Evolutionary conservation across 2,797 vertebrate species (phyloP), one percentile per base, ranked within the genome.

Genomic region (Microctenopoma steveboyesi): DNA sequence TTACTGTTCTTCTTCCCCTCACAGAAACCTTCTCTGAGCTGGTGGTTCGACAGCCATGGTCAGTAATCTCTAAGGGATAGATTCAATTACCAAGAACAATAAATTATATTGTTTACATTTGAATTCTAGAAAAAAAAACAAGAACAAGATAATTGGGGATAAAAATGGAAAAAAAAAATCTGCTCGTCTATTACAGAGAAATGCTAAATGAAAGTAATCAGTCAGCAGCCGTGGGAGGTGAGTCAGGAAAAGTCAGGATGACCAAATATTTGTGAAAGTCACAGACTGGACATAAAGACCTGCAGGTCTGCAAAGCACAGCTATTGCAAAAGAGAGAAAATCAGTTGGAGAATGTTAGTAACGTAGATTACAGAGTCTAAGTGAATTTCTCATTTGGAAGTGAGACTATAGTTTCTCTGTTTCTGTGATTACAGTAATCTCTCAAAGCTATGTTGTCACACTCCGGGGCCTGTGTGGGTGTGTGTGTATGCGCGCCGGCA

Each of bases 1-100:
- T 87, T 97, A 49, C 78, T 99, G 51, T 99, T 99, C 92, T 97
- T 99, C 94, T 98, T 99, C 87, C 98, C 98, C 0, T 98, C 97
- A 0, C 93, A 98, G 89, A 96, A 93, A 78, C 97, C 98, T 1
- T 97, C 96, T 58, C 74, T 98, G 60, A 93, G 83, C 79, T 99
- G 97, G 98, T 99, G 97, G 97, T 93, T 95, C 53, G 95, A 98
- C 83, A 80, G 95, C 35, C 93, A 95, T 93, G 96, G 98, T 99
- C 88, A 92, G 93, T 82, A 16, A 55, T 35, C 50, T 43, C 46
- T 43, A 47, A 51, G 16, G 10, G 27, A 28, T 46, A n/a, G 1
- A 1, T 37, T 35, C 11, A 5, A 22, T 65, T 55, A 2, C 28
- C 14, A n/a, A 3, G 5, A 45, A 53, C 43, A 18, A 4, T 43